Evolutionary conservation across 2,113 vertebrate genomes (phyloP), one percentile per base, ranked within the genome.

Genomic region (Lophura nycthemera): DNA sequence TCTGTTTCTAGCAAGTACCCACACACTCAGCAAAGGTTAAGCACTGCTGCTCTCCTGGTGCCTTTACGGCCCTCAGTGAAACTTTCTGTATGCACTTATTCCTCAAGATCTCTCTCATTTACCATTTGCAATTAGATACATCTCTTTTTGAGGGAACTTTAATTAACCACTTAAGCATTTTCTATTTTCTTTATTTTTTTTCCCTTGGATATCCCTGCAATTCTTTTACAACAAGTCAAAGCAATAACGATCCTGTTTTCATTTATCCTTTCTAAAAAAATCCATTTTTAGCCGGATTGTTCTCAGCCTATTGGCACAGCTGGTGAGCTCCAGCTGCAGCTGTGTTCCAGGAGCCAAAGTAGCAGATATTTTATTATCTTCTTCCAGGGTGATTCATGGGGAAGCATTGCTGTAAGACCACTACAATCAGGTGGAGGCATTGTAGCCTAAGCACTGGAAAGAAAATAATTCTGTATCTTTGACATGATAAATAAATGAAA

Each of bases 181-280:
- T 89, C 63, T 54, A 3, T n/a, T 59, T 57, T 57, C 29, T 56
- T 56, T 56, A 5, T 57, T 59, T n/a, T 59, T 32, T n/a, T 92
- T 91, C 90, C 65, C 21, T 74, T 86, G 65, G 43, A 59, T 95
- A 60, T 92, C 93, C 32, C 69, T 66, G 83, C 66, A 52, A 94
- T 88, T 54, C 52, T 91, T 56, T 82, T 91, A 75, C 83, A 96
- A 89, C 3, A 61, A 72, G n/a, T 91, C 83, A 96, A 97, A 93
- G 32, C 88, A 92, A 88, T 86, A 43, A 90, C 71, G 48, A 82
- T 13, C 8, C 6, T 71, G 17, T 50, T 21, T 72, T 54, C 1
- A 43, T 34, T 70, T 48, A 59, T 52, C 54, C 2, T 36, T 64
- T 42, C 27, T 16, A 30, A 64, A 80, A 74, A 67, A 76, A 30